Percentiles rank a stretch among this genome's conserved stretches.
Conservation (phyloP, 2,888 invertebrate species). For the Cacoxenus indagator region DNA sequence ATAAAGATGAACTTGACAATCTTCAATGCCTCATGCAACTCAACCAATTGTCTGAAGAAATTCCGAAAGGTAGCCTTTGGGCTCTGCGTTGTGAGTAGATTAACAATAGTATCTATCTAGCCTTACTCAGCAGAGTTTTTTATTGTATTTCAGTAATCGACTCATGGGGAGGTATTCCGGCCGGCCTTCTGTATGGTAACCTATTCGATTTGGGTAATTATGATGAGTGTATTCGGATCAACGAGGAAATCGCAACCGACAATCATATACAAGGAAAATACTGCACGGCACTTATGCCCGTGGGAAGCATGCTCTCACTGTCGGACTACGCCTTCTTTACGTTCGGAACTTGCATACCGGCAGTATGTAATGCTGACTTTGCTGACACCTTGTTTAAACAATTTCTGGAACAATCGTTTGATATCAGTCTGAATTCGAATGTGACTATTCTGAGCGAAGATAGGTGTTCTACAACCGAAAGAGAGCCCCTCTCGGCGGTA, state of each 20-base stretch:
- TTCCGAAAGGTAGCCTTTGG: no score
- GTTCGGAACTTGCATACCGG: slow-evolving; percentile 56
- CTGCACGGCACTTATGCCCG: background rate
- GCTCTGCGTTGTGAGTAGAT: slow-evolving; percentile 1
- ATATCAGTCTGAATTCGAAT: slow-evolving; percentile 20
- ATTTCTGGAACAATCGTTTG: slow-evolving; percentile 33
- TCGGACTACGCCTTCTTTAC: no score
- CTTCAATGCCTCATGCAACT: background rate
- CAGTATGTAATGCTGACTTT: slow-evolving; percentile 39
- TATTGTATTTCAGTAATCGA: background rate
- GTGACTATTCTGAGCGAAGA: slow-evolving; percentile 12
- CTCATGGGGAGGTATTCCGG: background rate
- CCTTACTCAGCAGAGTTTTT: background rate
- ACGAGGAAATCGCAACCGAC: background rate
- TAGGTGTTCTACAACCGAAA: slow-evolving; percentile 31
- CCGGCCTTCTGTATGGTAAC: background rate
- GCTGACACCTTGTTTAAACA: slow-evolving; percentile 41
- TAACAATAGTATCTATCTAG: background rate
- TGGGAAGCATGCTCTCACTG: background rate
- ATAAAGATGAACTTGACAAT: background rate
- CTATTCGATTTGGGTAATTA: background rate
- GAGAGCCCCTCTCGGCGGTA: slow-evolving; percentile 42
- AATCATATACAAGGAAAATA: background rate
- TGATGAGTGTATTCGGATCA: background rate
- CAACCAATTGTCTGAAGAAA: background rate